phyloP scores from a whole-genome alignment of 2,797 vertebrate species.

The Leuciscus waleckii region DNA sequence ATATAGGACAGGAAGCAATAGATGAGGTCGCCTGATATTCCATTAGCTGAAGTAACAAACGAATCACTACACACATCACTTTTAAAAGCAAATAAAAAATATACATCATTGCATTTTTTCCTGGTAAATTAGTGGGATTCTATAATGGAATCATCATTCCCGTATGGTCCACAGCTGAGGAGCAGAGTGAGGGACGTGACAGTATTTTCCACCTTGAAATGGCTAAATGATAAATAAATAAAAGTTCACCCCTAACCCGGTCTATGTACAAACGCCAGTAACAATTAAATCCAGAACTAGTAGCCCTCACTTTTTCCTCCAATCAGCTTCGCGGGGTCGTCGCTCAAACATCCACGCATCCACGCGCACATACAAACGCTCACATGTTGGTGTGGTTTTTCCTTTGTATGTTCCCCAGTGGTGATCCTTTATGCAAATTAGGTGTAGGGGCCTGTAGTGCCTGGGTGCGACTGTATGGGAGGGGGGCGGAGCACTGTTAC shows the following conservation, averaged over 20 bases:
- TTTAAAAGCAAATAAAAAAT: constrained; percentile 67
- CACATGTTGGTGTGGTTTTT: constrained; percentile 17
- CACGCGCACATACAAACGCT: constrained; percentile 20
- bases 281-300: constrained; percentile 35
- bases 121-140: constrained; percentile 35
- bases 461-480: constrained; percentile 41
- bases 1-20: constrained; percentile 49
- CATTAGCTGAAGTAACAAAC: constrained; percentile 62
- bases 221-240: constrained; percentile 77
- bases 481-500: constrained; percentile 24
- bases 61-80: constrained; percentile 70
- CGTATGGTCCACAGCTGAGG: constrained; percentile 50
- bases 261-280: constrained; percentile 80
- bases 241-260: constrained; percentile 69
- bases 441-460: constrained; percentile 41
- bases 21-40: constrained; percentile 17
- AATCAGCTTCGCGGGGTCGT: constrained; percentile 21
- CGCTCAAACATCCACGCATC: constrained; percentile 15
- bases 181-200: constrained; percentile 55
- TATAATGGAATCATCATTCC: constrained; percentile 42
- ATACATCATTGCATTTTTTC: constrained; percentile 40
- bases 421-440: constrained; percentile 42
- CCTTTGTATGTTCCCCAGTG: constrained; percentile 8
- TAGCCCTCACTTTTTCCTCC: not conserved
- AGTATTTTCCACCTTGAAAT: constrained; percentile 44